Evolutionary conservation across 1,140 invertebrate species (phyloP).

Genomic region (Linepithema humile): DNA sequence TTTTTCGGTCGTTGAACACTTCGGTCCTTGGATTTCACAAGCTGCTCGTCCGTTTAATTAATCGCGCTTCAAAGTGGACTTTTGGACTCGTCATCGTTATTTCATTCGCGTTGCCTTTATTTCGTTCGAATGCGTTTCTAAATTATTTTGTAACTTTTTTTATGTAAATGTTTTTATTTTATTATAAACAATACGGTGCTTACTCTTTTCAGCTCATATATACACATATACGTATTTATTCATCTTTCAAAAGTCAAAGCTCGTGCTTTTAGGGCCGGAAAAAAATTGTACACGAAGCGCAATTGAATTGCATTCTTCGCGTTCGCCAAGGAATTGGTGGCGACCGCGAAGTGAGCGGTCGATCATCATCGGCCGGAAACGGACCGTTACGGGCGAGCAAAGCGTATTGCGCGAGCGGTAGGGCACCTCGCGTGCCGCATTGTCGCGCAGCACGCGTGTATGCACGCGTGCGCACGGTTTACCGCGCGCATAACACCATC

Average conservation of each 20-base stretch:
- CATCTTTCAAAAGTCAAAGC: neutral
- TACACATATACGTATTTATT: too few species aligned
- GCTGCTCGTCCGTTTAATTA: neutral
- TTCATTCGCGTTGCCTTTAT: too few species aligned
- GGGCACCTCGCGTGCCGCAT: conserved; percentile 26
- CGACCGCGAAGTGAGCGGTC: neutral
- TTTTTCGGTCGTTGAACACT: conserved; percentile 5
- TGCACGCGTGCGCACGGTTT: conserved; percentile 5
- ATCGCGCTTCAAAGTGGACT: neutral
- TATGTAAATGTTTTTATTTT: too few species aligned
- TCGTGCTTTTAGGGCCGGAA: neutral
- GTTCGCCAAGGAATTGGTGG: neutral
- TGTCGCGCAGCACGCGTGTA: neutral
- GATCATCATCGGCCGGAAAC: conserved; percentile 23
- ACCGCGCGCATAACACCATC: neutral
- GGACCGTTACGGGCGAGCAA: conserved; percentile 3
- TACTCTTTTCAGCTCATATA: too few species aligned
- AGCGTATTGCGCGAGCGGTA: neutral
- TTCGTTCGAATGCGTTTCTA: too few species aligned
- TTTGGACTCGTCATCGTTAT: too few species aligned
- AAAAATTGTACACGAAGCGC: neutral
- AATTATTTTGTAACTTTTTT: too few species aligned
- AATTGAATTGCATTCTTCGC: neutral
- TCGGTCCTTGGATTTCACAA: neutral
- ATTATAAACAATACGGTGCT: too few species aligned